Evolutionary conservation across 2,113 vertebrate genomes (phyloP).

Genomic region (Sinosuthora webbiana): DNA sequence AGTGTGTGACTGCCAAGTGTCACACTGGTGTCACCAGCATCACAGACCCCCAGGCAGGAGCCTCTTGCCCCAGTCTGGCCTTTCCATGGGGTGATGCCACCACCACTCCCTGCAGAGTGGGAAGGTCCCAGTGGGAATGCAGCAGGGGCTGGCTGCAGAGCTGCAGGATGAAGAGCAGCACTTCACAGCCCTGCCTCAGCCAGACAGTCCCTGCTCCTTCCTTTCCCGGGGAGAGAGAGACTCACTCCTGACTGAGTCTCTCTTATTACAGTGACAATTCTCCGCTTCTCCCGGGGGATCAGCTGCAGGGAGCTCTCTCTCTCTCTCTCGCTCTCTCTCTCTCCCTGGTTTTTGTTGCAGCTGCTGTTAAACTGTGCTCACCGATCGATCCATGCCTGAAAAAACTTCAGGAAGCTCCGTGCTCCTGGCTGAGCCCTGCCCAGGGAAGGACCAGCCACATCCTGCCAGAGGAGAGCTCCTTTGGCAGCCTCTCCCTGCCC

Average conservation of each 20-base stretch:
- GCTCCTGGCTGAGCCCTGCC: background rate
- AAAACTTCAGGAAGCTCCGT: background rate
- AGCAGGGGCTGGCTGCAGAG: background rate
- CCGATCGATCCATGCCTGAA: background rate
- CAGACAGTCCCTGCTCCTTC: background rate
- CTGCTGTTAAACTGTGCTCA: slow-evolving; percentile 16
- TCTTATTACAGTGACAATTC: background rate
- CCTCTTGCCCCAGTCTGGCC: background rate
- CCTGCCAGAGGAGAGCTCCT: background rate
- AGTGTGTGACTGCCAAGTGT: background rate
- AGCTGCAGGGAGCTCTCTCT: background rate
- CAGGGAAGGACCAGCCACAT: background rate
- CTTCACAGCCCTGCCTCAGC: background rate
- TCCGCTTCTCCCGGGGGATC: background rate
- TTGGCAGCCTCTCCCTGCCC: background rate
- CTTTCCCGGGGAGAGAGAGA: background rate
- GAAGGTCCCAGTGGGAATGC: background rate
- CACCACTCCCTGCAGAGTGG: fast-evolving
- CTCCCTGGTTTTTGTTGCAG: background rate
- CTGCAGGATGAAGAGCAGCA: background rate
- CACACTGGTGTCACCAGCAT: fast-evolving
- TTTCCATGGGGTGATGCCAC: background rate
- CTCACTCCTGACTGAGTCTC: background rate
- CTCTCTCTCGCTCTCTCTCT: background rate
- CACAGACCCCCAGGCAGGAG: background rate